Evolutionary conservation across 64 coral and sea anemone genomes (phyloP), one percentile per base, ranked within the genome.

Genomic region (Pachyseris speciosa): DNA sequence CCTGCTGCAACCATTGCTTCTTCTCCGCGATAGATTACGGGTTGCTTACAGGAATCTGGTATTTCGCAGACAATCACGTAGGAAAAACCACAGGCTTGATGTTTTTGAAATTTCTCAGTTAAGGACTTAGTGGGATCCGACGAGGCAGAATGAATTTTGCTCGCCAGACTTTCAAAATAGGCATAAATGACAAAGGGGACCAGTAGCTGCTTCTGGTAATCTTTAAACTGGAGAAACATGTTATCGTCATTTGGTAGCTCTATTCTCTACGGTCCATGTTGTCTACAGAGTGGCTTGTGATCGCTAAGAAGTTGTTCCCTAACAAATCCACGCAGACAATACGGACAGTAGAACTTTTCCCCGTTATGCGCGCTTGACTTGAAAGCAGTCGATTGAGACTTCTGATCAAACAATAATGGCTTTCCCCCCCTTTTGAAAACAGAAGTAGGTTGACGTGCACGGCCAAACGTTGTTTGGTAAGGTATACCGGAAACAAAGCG

Each of bases 281-380:
- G 53, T 49, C 58, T 12, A 40, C 90, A 85, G 9, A 38, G 59
- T 17, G 38, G 91, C 7, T 65, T 34, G 25, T 83, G 91, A 9
- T 88, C 84, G 8, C 83, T 7, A 4, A 94, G 41, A 1, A 94
- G 36, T 17, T 94, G 44, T 31, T 88, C 26, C 24, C 91, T 74
- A 7, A 88, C 31, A 40, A 94, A 94, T 1, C 84, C 91, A 63
- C 88, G 91, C 0, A 87, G 64, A 64, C 91, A 94, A 48, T 87
- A 66, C 3, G 19, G 73, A 59, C 91, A 93, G 63, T 87, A 72
- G 34, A 36, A 93, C 91, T 79, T 93, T 2, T 28, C 9, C 1
- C 72, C 37, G 6, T 90, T 50, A 55, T 90, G 39, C 44, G 66
- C 53, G 58, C 81, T 45, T 76, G 72, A 84, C 78, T 84, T 74